Percentiles rank a stretch among this genome's conserved stretches.
These are phyloP conservation scores for Pogonus chalceus DNA, from an alignment of 1,140 invertebrate genomes.

Conservation along the genomic window DNA sequence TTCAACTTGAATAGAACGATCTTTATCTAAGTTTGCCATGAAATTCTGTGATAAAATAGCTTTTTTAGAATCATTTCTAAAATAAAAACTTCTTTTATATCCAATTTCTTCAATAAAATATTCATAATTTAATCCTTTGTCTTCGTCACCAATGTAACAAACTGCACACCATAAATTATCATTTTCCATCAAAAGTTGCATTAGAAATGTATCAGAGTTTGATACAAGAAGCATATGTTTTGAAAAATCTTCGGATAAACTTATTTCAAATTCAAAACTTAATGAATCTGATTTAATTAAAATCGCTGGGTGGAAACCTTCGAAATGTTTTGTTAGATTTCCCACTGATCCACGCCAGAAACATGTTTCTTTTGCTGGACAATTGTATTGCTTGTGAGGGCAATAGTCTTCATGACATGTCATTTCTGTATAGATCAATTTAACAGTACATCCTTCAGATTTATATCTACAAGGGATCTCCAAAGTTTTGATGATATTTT, in stretches of 20 bases:
- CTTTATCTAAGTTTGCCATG: background rate
- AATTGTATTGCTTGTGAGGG: background rate
- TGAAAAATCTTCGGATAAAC: background rate
- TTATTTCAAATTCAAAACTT: background rate
- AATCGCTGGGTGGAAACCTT: background rate
- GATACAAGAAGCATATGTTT: background rate
- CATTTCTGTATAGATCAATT: background rate
- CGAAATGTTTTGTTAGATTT: background rate
- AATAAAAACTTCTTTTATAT: background rate
- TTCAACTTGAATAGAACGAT: background rate
- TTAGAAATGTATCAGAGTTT: background rate
- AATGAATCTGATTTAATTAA: background rate
- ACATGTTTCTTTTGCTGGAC: background rate
- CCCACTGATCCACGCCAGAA: background rate
- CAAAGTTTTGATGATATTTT: background rate
- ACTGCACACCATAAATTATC: slow-evolving; percentile 1
- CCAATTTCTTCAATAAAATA: slow-evolving; percentile 2
- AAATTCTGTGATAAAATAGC: background rate
- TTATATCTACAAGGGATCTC: background rate
- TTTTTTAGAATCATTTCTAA: background rate
- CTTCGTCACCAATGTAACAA: slow-evolving; percentile 4
- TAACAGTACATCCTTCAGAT: background rate
- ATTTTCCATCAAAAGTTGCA: background rate
- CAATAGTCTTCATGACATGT: background rate
- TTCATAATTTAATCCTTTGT: background rate